Conservation (phyloP, 1,140 invertebrate species). For the Drosophila nannoptera region DNA sequence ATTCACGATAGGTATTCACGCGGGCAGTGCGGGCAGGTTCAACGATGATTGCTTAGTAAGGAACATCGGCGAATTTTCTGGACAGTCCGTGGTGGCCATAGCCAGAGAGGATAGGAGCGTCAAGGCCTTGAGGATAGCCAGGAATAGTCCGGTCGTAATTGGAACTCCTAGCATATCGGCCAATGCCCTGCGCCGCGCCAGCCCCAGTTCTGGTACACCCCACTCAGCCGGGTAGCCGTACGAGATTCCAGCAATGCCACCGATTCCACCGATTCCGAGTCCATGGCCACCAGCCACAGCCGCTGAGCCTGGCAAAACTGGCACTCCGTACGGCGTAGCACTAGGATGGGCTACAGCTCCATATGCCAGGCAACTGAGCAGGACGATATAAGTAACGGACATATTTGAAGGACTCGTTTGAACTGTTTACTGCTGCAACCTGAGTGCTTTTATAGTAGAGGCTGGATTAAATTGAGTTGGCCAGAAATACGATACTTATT, state of each 20-base stretch:
- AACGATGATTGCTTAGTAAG: background rate
- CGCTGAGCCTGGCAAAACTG: too few species aligned
- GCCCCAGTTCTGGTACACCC: background rate
- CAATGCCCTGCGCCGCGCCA: background rate
- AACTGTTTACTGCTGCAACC: too few species aligned
- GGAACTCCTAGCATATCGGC: background rate
- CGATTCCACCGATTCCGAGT: background rate
- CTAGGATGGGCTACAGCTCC: slow-evolving; percentile 6
- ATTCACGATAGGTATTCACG: background rate
- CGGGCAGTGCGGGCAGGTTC: background rate
- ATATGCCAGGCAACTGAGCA: slow-evolving; percentile 20
- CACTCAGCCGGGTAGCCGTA: background rate
- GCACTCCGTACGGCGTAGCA: background rate
- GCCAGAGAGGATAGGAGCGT: background rate
- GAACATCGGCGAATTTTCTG: background rate
- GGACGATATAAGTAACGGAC: slow-evolving; percentile 4
- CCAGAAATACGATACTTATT: too few species aligned
- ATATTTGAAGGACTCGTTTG: slow-evolving; percentile 5
- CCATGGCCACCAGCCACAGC: background rate
- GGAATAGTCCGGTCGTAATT: background rate
- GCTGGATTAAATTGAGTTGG: too few species aligned
- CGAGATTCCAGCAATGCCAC: slow-evolving; percentile 1
- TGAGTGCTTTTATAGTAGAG: too few species aligned
- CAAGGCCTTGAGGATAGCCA: slow-evolving; percentile 6
- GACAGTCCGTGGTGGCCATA: background rate